Evolutionary conservation across 2,113 vertebrate species (phyloP), one percentile per base, ranked within the genome.

Genomic region (Spheniscus mendiculus): DNA sequence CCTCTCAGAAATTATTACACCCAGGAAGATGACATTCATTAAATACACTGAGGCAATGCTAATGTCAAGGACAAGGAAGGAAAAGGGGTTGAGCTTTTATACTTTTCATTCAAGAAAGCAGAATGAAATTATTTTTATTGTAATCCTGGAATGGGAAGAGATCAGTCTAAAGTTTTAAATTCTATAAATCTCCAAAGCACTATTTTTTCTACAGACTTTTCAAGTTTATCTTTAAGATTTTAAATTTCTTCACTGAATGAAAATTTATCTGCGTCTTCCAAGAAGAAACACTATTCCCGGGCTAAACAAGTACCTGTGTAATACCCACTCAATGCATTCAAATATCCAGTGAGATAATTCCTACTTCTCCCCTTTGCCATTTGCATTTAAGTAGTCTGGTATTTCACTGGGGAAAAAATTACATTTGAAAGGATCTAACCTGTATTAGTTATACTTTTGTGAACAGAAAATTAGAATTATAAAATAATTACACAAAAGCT

Each of bases 321-420:
- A 97, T 44, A 90, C 12, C 34, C 67, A 89, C 71, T 79, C 44
- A 72, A 30, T 70, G 79, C 91, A 88, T 79, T 93, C 74, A 87
- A 62, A 93, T 45, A 91, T 32, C 85, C 92, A 85, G 32, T 30
- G 32, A 78, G 89, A 97, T 88, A 74, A 55, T 72, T 95, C 44
- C 15, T 92, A 67, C 90, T 93, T 93, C 65, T 90, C 74, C 79
- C 50, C 19, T 77, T 80, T 84, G 5, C 71, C 53, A 97, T 97
- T 97, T 97, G 86, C 90, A 97, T 97, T 98, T 97, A 84, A 76
- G 96, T 97, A 96, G 91, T 89, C 93, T 92, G 40, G 45, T 94
- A 56, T 97, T 97, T 98, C 89, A 92, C 84, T 38, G 79, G 55
- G 95, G 65, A 76, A 42, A 93, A 97, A 94, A 93, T 30, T 92